Base-by-base conservation (phyloP, 1,140 invertebrate species). In the Drosophila nannoptera region DNA sequence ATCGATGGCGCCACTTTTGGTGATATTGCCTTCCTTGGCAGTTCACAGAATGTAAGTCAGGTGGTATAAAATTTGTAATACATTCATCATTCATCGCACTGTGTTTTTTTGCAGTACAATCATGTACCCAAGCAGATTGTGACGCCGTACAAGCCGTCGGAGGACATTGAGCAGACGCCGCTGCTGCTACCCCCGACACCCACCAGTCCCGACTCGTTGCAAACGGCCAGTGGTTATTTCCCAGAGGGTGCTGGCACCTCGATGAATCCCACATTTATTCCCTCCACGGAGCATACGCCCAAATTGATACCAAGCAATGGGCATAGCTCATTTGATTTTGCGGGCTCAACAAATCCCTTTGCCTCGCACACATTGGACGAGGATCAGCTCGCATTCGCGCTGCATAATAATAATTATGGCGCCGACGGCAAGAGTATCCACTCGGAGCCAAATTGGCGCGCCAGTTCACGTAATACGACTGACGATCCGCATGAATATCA, bases 1-100 rank as follows among this genome's bases (percentile, higher is more conserved):
- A 92, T 98, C 9, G 98, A 99, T 90, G 98, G 98, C 5, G 96
- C 96, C 58, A 97, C 97, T 87, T 99, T 99, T 89, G 98, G 98
- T 0, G 97, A 99, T 90, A 94, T 99, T 53, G 94, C 96, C 46
- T 97, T 97, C 83, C 90, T 97, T 16, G 88, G 87, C n/a, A 90
- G 78, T 54, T 87, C 88, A 2, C 89, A 90, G 56, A 92, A 92
- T 83, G 92, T 93, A 74, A 91, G 90, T 69, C 4, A 4, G 14
- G 29, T 4, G 2, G 0, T n/a, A 1, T 7, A 8, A 2, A 4
- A 2, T 4, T 38, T 0, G n/a, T 46, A 52, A 4, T 31, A 36
- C 56, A 32, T 32, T 55, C 1, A 50, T 49, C 29, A 22, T 22
- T 22, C 22, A 22, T 22, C 3, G 2, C 9, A 33, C 4, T 2